Conservation (phyloP, 37 sponge, comb jelly and placozoan species). For the Beroe ovata region DNA sequence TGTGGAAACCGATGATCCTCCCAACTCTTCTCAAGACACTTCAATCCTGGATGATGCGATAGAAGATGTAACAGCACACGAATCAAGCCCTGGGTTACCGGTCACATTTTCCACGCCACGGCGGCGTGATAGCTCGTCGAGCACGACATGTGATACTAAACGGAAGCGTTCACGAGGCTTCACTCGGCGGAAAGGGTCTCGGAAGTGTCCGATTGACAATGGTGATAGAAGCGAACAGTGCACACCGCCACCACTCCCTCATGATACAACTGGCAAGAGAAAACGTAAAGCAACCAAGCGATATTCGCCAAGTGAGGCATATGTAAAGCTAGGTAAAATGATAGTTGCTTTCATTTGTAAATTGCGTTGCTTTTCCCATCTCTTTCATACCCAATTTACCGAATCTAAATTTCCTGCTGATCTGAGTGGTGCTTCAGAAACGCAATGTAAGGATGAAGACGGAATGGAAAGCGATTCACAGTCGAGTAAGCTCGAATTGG, state of each 20-base stretch:
- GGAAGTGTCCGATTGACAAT: neutral
- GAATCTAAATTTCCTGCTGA: too few species aligned
- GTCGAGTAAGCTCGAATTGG: too few species aligned
- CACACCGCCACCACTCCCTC: neutral
- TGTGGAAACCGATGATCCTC: neutral
- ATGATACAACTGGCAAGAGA: neutral
- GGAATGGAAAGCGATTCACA: too few species aligned
- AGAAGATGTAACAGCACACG: neutral
- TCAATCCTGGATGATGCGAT: neutral
- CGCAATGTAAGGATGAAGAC: too few species aligned
- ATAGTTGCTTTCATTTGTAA: too few species aligned
- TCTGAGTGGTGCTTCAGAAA: too few species aligned
- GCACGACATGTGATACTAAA: neutral
- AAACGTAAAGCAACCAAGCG: conserved; percentile 7
- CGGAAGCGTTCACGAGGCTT: neutral
- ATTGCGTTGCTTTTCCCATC: too few species aligned
- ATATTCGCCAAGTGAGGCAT: conserved; percentile 34
- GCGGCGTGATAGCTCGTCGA: neutral
- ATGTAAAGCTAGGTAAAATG: neutral
- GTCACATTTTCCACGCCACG: neutral
- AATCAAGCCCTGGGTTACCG: neutral
- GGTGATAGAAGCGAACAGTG: neutral
- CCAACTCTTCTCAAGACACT: neutral
- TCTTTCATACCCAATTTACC: too few species aligned
- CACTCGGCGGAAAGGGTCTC: neutral